phyloP scores from a whole-genome alignment of 2,888 invertebrate species.

The Dicyrtomina minuta region DNA sequence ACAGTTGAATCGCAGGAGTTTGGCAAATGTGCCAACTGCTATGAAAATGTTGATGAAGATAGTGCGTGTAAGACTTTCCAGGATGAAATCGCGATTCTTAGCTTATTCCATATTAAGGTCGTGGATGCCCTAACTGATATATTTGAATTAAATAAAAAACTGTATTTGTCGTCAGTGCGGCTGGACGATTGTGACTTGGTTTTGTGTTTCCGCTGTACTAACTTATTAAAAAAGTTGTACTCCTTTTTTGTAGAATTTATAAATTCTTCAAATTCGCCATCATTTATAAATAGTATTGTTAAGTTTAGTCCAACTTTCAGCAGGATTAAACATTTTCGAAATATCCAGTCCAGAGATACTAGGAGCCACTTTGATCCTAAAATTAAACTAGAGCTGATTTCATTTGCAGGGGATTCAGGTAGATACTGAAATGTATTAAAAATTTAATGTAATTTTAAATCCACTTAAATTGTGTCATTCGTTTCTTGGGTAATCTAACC shows the following conservation, averaged over 20 bases:
- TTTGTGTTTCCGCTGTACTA: background rate
- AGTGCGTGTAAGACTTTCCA: background rate
- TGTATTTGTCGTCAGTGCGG: background rate
- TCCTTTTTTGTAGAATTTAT: background rate
- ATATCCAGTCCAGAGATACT: no score
- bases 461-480: no score
- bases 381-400: no score
- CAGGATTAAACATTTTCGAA: no score
- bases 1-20: background rate
- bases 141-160: background rate
- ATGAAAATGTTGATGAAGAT: background rate
- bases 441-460: no score
- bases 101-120: background rate
- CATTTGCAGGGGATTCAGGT: no score
- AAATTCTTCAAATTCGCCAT: background rate
- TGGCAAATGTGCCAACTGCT: constrained; percentile 2
- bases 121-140: background rate
- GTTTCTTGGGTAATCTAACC: no score
- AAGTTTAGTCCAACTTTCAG: background rate
- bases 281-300: background rate
- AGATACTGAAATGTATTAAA: no score
- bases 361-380: no score
- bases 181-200: background rate
- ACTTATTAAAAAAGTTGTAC: background rate
- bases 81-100: background rate